Base-by-base conservation (phyloP, 2,888 invertebrate genomes). In the Pterostichus madidus region DNA sequence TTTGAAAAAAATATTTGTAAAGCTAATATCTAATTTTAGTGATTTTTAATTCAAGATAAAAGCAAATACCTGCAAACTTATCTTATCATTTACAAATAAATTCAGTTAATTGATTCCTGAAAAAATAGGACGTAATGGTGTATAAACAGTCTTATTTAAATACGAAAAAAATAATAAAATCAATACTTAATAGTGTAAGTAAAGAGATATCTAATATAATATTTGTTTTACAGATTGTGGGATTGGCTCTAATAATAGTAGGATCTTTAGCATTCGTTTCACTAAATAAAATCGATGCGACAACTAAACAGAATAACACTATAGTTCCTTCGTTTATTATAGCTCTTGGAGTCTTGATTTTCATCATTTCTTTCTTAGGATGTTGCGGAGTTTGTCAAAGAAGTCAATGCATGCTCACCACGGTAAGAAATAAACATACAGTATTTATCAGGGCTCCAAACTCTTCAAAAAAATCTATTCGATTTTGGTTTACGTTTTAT, bases 261-360 rank as follows among this genome's bases (percentile, higher is more conserved):
- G 80, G 80, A 5, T 46, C 39, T 32, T n/a, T 80, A 13, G 59
- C 35, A 24, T 31, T 64, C 7, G 64, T 24, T 31, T 4, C 32
- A 7, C 10, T 80, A 11, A 61, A 31, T n/a, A 49, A 83, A 61
- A 32, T 61, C 32, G 77, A 78, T 46, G 61, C 39, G n/a, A 8
- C 35, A 17, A 68, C 53, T 10, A 24, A 64, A 44, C 24, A 59
- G 10, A 52, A 32, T 17, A 44, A 61, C 13, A 49, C 77, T 24
- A 4, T 46, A 11, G 92, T 94, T 0, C 93, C 95, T 0, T 91
- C 94, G 87, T 87, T 92, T 56, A 91, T 95, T 86, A 94, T 96
- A 84, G 89, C 94, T 82, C 89, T 96, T 84, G 95, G 96, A 11
- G 91, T 93, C 10, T 88, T 95, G 80, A 93, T 96, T 85, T 90